Conservation (phyloP, 2,113 vertebrate genomes). For the Lota lota region DNA sequence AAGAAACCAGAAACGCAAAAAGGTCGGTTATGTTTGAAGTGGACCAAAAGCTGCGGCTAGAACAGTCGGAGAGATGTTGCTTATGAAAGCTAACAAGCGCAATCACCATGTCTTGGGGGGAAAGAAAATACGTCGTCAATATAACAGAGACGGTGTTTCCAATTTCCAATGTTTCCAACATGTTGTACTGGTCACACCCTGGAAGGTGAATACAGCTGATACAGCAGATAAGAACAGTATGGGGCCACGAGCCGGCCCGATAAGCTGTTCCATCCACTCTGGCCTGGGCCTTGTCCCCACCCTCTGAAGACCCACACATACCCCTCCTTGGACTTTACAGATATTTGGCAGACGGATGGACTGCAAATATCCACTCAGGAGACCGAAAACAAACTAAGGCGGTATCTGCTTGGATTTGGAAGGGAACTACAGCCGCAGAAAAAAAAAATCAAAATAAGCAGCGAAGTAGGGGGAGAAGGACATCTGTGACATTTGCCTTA, state of each 20-base stretch:
- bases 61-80: no score
- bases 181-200: background rate
- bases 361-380: slow-evolving; percentile 60
- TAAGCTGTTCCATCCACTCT: slow-evolving; percentile 43
- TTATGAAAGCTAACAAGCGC: no score
- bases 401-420: slow-evolving; percentile 58
- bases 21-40: background rate
- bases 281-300: slow-evolving; percentile 39
- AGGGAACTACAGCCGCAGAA: slow-evolving; percentile 25
- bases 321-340: slow-evolving; percentile 43
- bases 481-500: slow-evolving; percentile 64
- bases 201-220: background rate
- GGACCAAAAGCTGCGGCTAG: no score
- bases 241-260: slow-evolving; percentile 44
- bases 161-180: background rate
- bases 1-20: background rate
- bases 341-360: slow-evolving; percentile 63
- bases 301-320: slow-evolving; percentile 30
- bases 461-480: slow-evolving; percentile 43
- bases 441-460: background rate
- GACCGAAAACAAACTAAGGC: slow-evolving; percentile 62
- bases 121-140: background rate
- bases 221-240: background rate
- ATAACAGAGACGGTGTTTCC: background rate
- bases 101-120: no score